Evolutionary conservation across 2,888 invertebrate genomes (phyloP).

Genomic region (Cerceris ruficornis): DNA sequence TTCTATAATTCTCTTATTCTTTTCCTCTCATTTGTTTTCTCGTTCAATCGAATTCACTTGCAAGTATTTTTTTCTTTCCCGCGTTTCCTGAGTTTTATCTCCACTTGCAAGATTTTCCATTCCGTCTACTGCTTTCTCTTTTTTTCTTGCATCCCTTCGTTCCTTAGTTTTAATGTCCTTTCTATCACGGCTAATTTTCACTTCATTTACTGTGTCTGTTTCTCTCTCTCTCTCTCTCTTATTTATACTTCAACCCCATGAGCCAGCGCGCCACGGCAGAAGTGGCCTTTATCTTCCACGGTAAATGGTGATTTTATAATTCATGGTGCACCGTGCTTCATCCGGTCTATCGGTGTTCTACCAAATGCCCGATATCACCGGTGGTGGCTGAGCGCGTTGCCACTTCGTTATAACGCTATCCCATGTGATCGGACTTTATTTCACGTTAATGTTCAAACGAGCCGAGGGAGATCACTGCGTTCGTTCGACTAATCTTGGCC

Average conservation of each 20-base stretch:
- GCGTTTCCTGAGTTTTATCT: no score
- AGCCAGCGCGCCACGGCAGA: neutral
- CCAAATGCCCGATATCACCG: slow-evolving; percentile 56
- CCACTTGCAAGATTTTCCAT: no score
- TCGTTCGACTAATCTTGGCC: neutral
- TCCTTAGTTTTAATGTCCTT: no score
- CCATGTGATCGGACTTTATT: slow-evolving; percentile 36
- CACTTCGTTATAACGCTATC: slow-evolving; percentile 51
- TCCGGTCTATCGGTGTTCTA: slow-evolving; percentile 54
- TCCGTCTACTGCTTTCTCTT: no score
- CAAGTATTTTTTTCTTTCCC: no score
- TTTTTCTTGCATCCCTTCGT: no score
- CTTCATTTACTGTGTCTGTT: no score
- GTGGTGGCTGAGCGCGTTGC: slow-evolving; percentile 35
- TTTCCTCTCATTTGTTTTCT: no score
- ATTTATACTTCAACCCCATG: slow-evolving; percentile 9
- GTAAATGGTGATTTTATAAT: slow-evolving; percentile 69
- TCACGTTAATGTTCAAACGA: slow-evolving; percentile 30
- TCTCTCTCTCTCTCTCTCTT: no score
- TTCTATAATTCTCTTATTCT: no score
- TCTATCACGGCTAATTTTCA: no score
- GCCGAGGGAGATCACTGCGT: neutral
- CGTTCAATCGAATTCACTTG: no score
- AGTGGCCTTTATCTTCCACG: slow-evolving; percentile 50
- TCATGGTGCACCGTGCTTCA: slow-evolving; percentile 64